Base-by-base conservation (phyloP, 2,888 invertebrate genomes). In the Tinea pellionella region DNA sequence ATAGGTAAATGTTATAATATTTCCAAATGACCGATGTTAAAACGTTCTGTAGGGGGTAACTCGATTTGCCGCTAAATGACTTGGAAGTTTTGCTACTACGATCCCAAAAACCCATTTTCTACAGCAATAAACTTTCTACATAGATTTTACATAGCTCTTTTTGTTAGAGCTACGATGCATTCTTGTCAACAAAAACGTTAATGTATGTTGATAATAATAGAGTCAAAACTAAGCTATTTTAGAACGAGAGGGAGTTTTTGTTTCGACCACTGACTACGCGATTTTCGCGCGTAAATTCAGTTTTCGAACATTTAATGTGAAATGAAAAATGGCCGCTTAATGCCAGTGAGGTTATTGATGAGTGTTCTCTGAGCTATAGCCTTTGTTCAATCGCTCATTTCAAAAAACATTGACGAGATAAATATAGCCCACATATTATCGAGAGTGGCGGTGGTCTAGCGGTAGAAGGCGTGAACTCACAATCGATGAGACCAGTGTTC, bases 331-430 rank as follows among this genome's bases (percentile, higher is more conserved):
- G 77, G 80, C 74, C 74, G 79, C 73, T 78, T 78, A 69, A 80
- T 79, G 83, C 83, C 84, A 80, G 73, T 80, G 77, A 72, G 73
- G 77, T 84, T 84, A 83, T 85, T 83, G 82, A 85, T 85, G 84
- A 69, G 69, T 67, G 72, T 71, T 70, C 69, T 73, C 67, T 79
- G 80, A 78, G 76, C 74, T 80, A 79, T 80, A 76, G 75, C 75
- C 71, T 72, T 69, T 75, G 74, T 69, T 57, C 57, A 57, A 29
- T 57, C 32, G 57, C 32, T 57, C 57, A 57, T 24, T 57, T n/a
- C 11, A 57, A 57, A n/a, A 57, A 19, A 1, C 24, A 16, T 47
- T 47, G 37, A 37, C 37, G 37, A 9, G 9, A 37, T 2, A 47
- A n/a, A 16, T 47, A 47, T 47, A 4, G 3, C 3, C 42, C 8